Conservation (phyloP, 1,140 invertebrate species). For the Pemphigus obesinymphae region DNA sequence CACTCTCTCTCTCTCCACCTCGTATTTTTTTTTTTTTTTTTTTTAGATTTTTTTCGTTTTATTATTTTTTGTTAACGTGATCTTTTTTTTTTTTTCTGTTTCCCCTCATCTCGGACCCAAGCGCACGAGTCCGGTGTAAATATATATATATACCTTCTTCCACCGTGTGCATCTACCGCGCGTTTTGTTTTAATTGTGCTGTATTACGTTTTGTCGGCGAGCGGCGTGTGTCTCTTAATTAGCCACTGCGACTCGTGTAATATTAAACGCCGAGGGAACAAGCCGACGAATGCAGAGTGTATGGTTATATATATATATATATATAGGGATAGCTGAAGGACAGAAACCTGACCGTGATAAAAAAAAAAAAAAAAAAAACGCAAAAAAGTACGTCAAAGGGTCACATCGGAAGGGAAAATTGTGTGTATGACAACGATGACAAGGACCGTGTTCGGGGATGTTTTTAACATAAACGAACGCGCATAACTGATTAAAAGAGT, state of each 20-base stretch:
- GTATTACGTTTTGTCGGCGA: not conserved
- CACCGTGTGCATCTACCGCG: not conserved
- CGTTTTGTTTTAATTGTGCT: conserved; percentile 25
- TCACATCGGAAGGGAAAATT: not conserved
- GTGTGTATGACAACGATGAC: not conserved
- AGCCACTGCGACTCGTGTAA: conserved; percentile 26
- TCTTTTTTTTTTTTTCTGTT: conserved; percentile 7
- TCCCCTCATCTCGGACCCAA: not conserved
- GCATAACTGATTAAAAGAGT: conserved; percentile 13
- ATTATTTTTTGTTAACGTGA: not conserved
- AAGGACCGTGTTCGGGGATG: not conserved
- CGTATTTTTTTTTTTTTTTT: not conserved
- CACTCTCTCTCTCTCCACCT: too few relatives aligned
- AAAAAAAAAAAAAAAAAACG: not conserved
- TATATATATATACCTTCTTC: not conserved
- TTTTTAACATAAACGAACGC: not conserved
- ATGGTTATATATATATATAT: too few relatives aligned
- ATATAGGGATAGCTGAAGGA: not conserved
- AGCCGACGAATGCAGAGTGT: too few relatives aligned
- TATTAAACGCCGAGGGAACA: conserved; percentile 22
- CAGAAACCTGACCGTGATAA: not conserved
- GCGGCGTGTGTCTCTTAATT: conserved; percentile 34
- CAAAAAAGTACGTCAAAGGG: not conserved
- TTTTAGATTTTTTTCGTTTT: not conserved
- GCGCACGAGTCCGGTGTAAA: not conserved